Base-by-base conservation (phyloP, 1,140 invertebrate genomes). In the Papilio dardanus region DNA sequence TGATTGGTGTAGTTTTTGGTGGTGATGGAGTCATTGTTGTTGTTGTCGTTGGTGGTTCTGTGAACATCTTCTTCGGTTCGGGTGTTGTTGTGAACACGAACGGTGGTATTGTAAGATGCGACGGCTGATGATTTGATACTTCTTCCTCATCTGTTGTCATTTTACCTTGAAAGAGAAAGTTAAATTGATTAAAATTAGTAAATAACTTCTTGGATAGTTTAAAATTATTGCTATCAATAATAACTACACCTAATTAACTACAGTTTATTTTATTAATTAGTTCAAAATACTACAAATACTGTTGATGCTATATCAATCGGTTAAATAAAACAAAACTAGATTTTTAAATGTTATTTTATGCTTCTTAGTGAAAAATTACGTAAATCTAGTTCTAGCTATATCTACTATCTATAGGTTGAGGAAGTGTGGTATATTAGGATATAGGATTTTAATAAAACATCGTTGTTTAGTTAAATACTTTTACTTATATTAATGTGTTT, bases 141-240 rank as follows among this genome's bases (percentile, higher is more conserved):
- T 92, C 90, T 28, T 92, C 89, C 77, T 91, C 90, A 68, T 92
- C 90, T 30, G 76, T 82, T 21, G 82, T 77, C 33, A 92, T 50
- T 88, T 91, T 92, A 84, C 89, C 91, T 92, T 82, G 8, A 87
- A 87, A 69, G 2, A 81, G 42, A 46, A 46, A 46, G 16, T 7
- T 5, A 46, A 6, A 5, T 46, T n/a, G 5, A 19, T 46, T 46
- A 42, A 42, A 16, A 46, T 19, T 46, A 46, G 16, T 42, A 0
- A 7, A 46, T 19, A 6, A 1, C n/a, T 19, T 46, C 5, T 46
- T 7, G 5, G 16, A 46, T 19, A 46, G 5, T 37, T 37, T 8
- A 16, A 4, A n/a, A 42, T 4, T n/a, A n/a, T 46, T 4, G 16
- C 5, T n/a, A 46, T 46, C 4, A 16, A 46, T 2, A 46, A 46